A percentile compares a stretch with the other conserved stretches of the same genome.
Conservation (phyloP, 2,797 vertebrate species). For the Halcyon badia region DNA sequence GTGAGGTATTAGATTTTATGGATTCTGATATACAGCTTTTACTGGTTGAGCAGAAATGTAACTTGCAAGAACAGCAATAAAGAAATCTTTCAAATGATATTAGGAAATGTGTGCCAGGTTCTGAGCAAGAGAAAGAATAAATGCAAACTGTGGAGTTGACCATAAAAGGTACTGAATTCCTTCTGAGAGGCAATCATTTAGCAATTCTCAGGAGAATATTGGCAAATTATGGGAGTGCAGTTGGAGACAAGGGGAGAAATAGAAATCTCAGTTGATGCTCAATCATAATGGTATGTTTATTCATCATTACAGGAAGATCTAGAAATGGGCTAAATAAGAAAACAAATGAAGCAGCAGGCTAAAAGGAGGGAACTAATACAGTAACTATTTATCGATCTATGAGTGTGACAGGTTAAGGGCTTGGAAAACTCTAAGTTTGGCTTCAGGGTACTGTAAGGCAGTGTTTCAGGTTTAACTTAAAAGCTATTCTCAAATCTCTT, state of each 20-base stretch:
- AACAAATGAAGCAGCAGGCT: neutral
- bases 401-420: neutral
- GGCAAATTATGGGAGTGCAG: neutral
- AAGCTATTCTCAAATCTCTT: neutral
- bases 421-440: constrained; percentile 21
- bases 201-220: neutral
- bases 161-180: neutral
- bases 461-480: neutral
- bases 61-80: neutral
- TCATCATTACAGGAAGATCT: neutral
- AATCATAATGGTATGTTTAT: neutral
- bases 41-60: constrained; percentile 5
- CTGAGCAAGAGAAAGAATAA: neutral
- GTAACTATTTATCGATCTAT: neutral
- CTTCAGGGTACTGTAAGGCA: neutral
- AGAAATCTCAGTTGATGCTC: neutral
- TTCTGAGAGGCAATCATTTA: neutral
- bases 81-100: neutral
- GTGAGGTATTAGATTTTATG: neutral
- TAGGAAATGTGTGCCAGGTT: neutral
- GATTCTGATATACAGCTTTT: neutral
- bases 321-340: neutral
- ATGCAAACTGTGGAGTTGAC: neutral
- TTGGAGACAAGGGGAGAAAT: neutral
- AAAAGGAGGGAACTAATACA: neutral